Evolutionary conservation across 2,113 vertebrate genomes (phyloP), one percentile per base, ranked within the genome.

Genomic region (Apodemus speciosus): DNA sequence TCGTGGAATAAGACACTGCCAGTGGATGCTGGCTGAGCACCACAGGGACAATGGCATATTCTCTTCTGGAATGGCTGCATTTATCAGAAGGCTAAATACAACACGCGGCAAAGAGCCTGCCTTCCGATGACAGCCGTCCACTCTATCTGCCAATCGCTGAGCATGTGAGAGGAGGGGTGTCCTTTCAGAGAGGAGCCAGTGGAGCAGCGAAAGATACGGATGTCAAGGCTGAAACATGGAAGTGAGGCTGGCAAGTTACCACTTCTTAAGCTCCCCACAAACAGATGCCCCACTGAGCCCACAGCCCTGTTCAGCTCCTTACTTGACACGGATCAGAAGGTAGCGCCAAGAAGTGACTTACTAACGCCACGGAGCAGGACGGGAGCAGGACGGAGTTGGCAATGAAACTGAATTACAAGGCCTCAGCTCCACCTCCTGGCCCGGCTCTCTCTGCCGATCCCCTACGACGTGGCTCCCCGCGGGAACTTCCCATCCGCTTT

Each of bases 361-460:
- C 35, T 69, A 69, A 43, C 87, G 53, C 43, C 40, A 35, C 43
- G n/a, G 3, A 51, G 6, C 0, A 21, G 49, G n/a, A 3, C 25
- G 38, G n/a, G 3, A 51, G 6, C 0, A 21, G 49, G n/a, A 3
- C 25, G 38, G 46, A 32, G 16, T 2, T 5, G 20, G 18, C 38
- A 35, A 0, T 18, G 3, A 46, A 81, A 71, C 20, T 46, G 1
- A 23, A 27, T 20, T 21, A 69, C 6, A 30, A 80, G 71, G 16
- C 23, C 21, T 40, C 0, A 2, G 60, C 35, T 1, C 1, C 30
- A 27, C 11, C 18, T 30, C 1, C 18, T n/a, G 16, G 25, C 49
- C 1, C 0, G 0, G 32, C 43, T 32, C 4, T 51, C 9, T 9
- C 53, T 3, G 1, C 40, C 0, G 5, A 43, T 10, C 38, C 21